Base-by-base conservation (phyloP, 2,797 vertebrate genomes). In the Manis pentadactyla region DNA sequence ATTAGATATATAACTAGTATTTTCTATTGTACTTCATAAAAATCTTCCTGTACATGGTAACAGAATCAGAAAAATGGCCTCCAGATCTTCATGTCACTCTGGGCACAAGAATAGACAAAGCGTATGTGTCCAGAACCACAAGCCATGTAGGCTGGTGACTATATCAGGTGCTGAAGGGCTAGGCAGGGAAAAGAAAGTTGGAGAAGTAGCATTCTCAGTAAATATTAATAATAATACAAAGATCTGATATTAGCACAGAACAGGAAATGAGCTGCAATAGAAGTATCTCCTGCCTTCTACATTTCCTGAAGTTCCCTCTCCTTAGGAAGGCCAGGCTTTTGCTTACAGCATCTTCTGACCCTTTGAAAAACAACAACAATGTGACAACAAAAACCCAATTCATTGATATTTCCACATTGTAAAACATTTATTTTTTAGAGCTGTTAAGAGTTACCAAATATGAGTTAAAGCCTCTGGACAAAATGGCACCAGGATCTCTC, bases 1-100 rank as follows among this genome's bases (percentile, higher is more conserved):
- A 25, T 94, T 95, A 86, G 74, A 42, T 82, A 78, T n/a, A 10
- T 73, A 79, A 55, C 51, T 64, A 79, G 59, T 85, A 90, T 91
- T 37, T 78, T 96, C 81, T 94, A 25, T 17, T 93, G 68, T 53
- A 34, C 31, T 21, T 75, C n/a, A 63, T 57, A 77, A 77, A 84
- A 61, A 4, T 68, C 90, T 88, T 91, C 59, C 46, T 77, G 13
- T 71, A 81, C 21, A 14, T 64, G 57, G 29, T n/a, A 55, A 87
- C 27, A 64, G 27, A 51, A 53, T 77, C 55, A 63, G 81, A 68
- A 34, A 63, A 86, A 55, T 29, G 37, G 19, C 27, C 73, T 71
- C 31, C 2, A 31, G 74, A 84, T 53, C 5, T 68, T 71, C 83
- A 34, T 73, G 37, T 77, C 21, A 85, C 21, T 81, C 55, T 27